Evolutionary conservation across 2,888 invertebrate species (phyloP).

Genomic region (Cheilosia scutellata): DNA sequence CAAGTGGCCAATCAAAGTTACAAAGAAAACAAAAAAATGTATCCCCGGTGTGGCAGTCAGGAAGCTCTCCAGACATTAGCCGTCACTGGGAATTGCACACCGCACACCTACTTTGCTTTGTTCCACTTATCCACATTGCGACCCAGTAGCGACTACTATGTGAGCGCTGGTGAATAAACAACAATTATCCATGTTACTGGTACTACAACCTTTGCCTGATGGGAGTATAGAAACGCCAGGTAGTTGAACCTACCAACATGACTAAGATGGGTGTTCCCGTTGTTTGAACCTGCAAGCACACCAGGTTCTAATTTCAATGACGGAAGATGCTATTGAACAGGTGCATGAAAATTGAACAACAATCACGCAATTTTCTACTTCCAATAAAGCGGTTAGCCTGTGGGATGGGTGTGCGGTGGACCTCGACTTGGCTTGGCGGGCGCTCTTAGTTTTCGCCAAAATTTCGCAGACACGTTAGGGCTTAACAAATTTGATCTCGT

Average conservation of each 20-base stretch:
- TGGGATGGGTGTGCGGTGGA: slow-evolving; percentile 6
- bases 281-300: neutral
- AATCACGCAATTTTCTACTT: slow-evolving; percentile 40
- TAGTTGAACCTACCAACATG: slow-evolving; percentile 19
- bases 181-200: slow-evolving; percentile 42
- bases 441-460: slow-evolving; percentile 15
- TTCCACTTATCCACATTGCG: slow-evolving; percentile 47
- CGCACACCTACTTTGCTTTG: slow-evolving; percentile 39
- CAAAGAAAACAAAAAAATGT: slow-evolving; percentile 4
- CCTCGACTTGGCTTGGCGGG: neutral
- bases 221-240: neutral
- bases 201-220: neutral
- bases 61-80: slow-evolving; percentile 63
- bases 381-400: neutral
- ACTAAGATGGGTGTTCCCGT: slow-evolving; percentile 13
- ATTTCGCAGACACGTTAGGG: slow-evolving; percentile 26
- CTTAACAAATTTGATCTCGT: slow-evolving; percentile 44
- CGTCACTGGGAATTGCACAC: slow-evolving; percentile 67
- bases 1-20: slow-evolving; percentile 71
- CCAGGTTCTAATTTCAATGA: slow-evolving; percentile 29
- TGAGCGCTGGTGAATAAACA: slow-evolving; percentile 42
- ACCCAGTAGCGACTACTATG: slow-evolving; percentile 10
- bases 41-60: slow-evolving; percentile 48
- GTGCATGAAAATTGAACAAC: slow-evolving; percentile 16
- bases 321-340: slow-evolving; percentile 36